Evolutionary conservation across 92 coral and sea anemone species (phyloP).

Genomic region (Micromussa lordhowensis): DNA sequence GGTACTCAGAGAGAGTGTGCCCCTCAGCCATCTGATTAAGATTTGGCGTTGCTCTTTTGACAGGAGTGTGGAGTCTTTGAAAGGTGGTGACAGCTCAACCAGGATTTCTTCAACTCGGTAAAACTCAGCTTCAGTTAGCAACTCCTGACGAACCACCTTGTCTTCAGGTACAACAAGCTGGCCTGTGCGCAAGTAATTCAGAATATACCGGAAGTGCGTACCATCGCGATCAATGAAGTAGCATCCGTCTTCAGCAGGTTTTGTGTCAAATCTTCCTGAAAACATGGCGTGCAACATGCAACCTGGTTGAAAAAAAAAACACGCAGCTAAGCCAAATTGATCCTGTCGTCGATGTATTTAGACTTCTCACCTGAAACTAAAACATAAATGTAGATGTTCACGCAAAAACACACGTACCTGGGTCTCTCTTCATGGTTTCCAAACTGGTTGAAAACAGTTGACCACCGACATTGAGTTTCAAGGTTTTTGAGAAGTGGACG

Average conservation of each 20-base stretch:
- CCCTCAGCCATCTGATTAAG: slow-evolving; percentile 4
- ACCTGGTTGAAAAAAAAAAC: slow-evolving; percentile 45
- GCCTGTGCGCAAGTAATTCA: slow-evolving; percentile 70
- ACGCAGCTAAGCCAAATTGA: background rate
- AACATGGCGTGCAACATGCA: slow-evolving; percentile 34
- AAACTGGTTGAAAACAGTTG: slow-evolving; percentile 56
- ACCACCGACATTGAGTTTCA: slow-evolving; percentile 71
- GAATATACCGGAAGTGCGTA: slow-evolving; percentile 70
- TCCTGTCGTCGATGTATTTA: no score
- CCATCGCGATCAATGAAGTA: slow-evolving; percentile 78
- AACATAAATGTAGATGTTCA: background rate
- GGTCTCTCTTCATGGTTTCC: slow-evolving; percentile 62
- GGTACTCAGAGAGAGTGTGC: background rate
- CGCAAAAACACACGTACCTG: slow-evolving; percentile 51
- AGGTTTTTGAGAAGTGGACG: slow-evolving; percentile 57
- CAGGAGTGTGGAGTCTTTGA: slow-evolving; percentile 3
- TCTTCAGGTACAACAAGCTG: slow-evolving; percentile 69
- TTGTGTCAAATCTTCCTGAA: slow-evolving; percentile 58
- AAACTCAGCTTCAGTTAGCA: slow-evolving; percentile 73
- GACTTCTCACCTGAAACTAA: no score
- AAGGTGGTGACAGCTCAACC: slow-evolving; percentile 24
- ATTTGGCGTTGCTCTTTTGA: slow-evolving; percentile 8
- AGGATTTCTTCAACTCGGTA: slow-evolving; percentile 66
- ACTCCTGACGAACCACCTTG: slow-evolving; percentile 33
- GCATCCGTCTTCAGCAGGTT: slow-evolving; percentile 67